A percentile compares a stretch with the other conserved stretches of the same genome.
Evolutionary conservation across 2,797 vertebrate species (phyloP).

Genomic region (Lepidocolaptes lacrymiger): DNA sequence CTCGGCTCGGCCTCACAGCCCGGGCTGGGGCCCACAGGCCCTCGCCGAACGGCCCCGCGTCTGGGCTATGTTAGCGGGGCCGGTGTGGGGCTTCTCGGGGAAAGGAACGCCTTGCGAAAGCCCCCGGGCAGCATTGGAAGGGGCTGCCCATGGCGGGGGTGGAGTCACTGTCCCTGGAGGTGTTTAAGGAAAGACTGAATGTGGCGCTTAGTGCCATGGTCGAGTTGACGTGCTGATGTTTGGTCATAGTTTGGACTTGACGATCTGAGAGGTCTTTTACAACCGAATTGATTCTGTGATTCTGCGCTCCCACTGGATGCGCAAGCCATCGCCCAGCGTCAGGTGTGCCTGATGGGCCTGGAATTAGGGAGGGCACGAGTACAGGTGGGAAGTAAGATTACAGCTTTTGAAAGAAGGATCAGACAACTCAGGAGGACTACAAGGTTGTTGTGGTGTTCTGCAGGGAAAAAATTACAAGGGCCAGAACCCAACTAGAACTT

Average conservation of each 20-base stretch:
- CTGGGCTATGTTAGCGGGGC: rapidly evolving
- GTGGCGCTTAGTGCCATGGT: background rate
- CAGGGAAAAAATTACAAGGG: background rate
- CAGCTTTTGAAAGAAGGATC: background rate
- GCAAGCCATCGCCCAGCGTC: rapidly evolving
- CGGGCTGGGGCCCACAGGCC: background rate
- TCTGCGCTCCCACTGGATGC: rapidly evolving
- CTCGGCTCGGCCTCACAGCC: background rate
- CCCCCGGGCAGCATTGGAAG: rapidly evolving
- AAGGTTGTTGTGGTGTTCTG: background rate
- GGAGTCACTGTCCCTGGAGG: background rate
- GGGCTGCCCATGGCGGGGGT: background rate
- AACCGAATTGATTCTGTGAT: rapidly evolving
- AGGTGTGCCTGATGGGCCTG: background rate
- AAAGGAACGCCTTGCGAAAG: background rate
- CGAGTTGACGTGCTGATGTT: rapidly evolving
- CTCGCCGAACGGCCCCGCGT: rapidly evolving
- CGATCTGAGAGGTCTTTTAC: background rate
- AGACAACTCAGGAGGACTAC: no score
- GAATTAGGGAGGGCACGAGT: rapidly evolving
- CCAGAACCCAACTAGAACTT: background rate
- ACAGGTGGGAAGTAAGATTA: rapidly evolving
- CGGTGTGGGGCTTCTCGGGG: no score
- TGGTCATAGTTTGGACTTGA: background rate
- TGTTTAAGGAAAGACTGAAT: background rate